Base-by-base conservation (phyloP, 2,888 invertebrate species). In the Sepioteuthis lessoniana region DNA sequence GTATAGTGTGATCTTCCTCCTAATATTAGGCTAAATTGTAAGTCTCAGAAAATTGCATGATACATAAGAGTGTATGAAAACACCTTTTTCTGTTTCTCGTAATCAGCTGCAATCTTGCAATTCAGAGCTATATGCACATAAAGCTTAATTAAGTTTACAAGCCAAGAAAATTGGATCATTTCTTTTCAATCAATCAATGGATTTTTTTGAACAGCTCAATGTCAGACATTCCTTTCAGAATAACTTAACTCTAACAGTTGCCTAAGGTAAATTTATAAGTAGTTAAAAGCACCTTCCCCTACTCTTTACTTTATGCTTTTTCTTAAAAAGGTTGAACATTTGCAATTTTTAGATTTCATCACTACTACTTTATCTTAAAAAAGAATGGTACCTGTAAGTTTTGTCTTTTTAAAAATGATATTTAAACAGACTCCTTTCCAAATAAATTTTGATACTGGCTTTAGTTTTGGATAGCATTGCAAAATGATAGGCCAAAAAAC, bases 371-470 rank as follows among this genome's bases (percentile, higher is more conserved):
- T 50, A 50, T 50, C 21, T 50, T 16, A 5, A 76, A n/a, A n/a
- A 76, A 76, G 76, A 76, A 76, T 76, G 76, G 76, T 76, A 76
- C n/a, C n/a, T 76, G 76, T 76, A 76, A 76, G n/a, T 76, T n/a
- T 35, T 76, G 1, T 16, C 16, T 13, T 13, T n/a, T 13, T 76
- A 13, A 25, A 25, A 55, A 76, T 76, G 76, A 76, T 76, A 19
- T 35, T 76, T 76, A 76, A n/a, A 10, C 8, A 25, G 31, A 55
- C 25, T 55, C 7, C n/a, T 76, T 76, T 35, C 21, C n/a, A 76
- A 76, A n/a, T 76, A 16, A 35, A 35, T 76, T 35, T 76, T 76
- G 13, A 55, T 0, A 55, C 25, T 55, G 55, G 55, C 55, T 55
- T 55, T 35, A n/a, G 76, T 76, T n/a, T 76, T n/a, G 76, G 76